Base-by-base conservation (phyloP, 2,888 invertebrate species). In the Rhingia campestris region DNA sequence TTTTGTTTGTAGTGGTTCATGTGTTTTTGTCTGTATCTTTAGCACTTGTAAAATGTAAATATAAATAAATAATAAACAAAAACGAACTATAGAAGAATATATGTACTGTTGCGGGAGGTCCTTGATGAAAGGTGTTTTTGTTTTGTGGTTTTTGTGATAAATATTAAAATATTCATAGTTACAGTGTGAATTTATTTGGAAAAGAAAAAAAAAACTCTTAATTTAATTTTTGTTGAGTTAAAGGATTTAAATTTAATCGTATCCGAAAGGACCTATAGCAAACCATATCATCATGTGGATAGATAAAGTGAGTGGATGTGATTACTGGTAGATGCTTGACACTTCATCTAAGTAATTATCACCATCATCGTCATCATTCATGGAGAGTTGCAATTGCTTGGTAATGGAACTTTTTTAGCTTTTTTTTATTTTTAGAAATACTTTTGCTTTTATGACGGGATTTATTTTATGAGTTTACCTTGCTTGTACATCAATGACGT, bases 281-380 rank as follows among this genome's bases (percentile, higher is more conserved):
- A 58, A 41, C 32, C 10, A 3, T 33, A 64, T 59, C 39, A 53
- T 54, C 74, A 80, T 80, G 80, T 80, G 79, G 79, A 64, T 79
- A n/a, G 79, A 79, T 47, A 79, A 79, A 79, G 79, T 79, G 79
- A 79, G 79, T 79, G 33, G 22, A 12, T 70, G 63, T 32, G 56
- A 49, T 45, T 56, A 72, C 49, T 66, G 45, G 7, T 67, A 76
- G 59, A 47, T 67, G 59, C 47, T 80, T 61, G 10, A 30, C 45
- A 61, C 35, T 22, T 74, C 67, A 61, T 80, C 74, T 37, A 5
- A 51, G 43, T 72, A 66, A 66, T 30, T 47, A 12, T 54, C 66
- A 72, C 53, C 14, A 10, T 80, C 53, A 73, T 73, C 73, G 35
- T 59, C 49, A 59, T 66, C 64, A 72, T 67, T 53, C 51, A 67